Percentiles rank a stretch among this genome's conserved stretches.
These are phyloP conservation scores for Galagoides demidoff DNA, from an alignment of 2,797 vertebrate species.

Conservation along the genomic window DNA sequence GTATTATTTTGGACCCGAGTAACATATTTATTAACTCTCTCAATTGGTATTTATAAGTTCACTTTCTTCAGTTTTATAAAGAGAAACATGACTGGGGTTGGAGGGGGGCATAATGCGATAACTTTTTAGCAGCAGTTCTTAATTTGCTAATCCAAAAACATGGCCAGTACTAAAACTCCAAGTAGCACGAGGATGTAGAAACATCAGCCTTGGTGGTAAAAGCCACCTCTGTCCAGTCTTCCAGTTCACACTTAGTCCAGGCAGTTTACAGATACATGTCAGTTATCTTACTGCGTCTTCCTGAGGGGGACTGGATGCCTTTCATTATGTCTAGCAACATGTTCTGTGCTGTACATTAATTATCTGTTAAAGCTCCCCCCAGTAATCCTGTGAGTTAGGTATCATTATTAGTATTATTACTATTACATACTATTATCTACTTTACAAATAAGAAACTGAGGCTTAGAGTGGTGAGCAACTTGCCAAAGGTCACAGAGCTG, in stretches of 20 bases:
- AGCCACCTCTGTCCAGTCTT: not conserved
- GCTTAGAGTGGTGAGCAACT: not conserved
- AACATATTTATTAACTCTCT: not conserved
- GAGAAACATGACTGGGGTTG: not conserved
- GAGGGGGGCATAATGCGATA: not conserved
- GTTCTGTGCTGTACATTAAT: not conserved
- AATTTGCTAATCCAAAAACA: not conserved
- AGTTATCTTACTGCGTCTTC: not conserved
- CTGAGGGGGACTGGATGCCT: not conserved
- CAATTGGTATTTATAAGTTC: not conserved
- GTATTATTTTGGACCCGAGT: not conserved
- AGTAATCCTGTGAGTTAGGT: not conserved
- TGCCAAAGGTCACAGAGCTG: not conserved
- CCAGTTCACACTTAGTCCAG: not conserved
- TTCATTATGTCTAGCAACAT: not conserved
- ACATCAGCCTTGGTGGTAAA: not conserved
- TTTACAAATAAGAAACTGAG: constrained; percentile 7
- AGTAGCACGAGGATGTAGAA: not conserved
- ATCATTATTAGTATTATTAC: not conserved
- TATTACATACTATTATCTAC: not conserved
- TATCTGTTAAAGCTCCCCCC: not conserved
- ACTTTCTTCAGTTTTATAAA: constrained; percentile 30
- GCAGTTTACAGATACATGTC: not conserved
- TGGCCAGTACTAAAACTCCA: not conserved
- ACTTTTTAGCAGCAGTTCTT: not conserved